Conservation (phyloP, 2,888 invertebrate species). For the Podabrus alpinus region DNA sequence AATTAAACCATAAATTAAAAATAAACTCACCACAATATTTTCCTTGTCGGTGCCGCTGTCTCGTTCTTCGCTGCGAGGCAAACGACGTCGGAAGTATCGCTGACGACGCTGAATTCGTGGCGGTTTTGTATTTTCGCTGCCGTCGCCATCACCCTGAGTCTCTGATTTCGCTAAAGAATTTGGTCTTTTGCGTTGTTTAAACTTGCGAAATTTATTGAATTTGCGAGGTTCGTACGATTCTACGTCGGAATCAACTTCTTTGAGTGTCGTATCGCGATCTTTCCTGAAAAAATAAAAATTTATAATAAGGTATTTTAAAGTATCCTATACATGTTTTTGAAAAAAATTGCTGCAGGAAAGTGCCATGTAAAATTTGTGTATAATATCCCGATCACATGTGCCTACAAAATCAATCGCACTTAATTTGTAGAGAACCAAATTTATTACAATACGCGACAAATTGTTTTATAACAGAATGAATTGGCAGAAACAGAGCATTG, state of each 20-base stretch:
- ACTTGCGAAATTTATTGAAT: constrained; percentile 52
- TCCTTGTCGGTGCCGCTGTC: constrained; percentile 35
- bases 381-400: too few relatives aligned
- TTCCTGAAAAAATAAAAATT: constrained; percentile 50
- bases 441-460: too few relatives aligned
- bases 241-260: constrained; percentile 72
- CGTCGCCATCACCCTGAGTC: constrained; percentile 31
- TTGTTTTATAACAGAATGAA: too few relatives aligned
- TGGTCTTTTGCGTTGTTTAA: constrained; percentile 37
- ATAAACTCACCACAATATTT: constrained; percentile 35
- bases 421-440: too few relatives aligned
- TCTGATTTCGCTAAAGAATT: constrained; percentile 39
- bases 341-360: too few relatives aligned
- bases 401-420: too few relatives aligned
- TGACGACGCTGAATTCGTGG: constrained; percentile 18
- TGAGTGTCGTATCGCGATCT: constrained; percentile 66
- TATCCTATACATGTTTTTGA: too few relatives aligned
- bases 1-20: background rate
- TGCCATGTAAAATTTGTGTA: too few relatives aligned
- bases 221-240: constrained; percentile 62
- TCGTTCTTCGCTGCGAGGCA: constrained; percentile 46
- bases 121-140: constrained; percentile 19
- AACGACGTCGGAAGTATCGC: constrained; percentile 40
- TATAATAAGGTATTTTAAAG: background rate
- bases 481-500: too few relatives aligned